phyloP scores from a whole-genome alignment of 2,113 vertebrate species.

The Hirundichthys speculiger region DNA sequence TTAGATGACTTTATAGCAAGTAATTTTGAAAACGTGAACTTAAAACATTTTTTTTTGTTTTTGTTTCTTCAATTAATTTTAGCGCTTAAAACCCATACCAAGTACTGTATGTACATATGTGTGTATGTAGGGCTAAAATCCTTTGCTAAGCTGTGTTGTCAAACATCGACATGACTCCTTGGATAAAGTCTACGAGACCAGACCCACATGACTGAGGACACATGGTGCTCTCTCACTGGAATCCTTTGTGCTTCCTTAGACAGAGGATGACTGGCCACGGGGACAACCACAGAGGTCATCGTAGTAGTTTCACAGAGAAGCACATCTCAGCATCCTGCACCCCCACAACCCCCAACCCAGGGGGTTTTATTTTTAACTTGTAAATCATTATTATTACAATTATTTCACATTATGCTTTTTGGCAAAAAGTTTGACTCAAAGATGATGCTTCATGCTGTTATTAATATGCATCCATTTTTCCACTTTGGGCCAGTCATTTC shows the following conservation, averaged over 20 bases:
- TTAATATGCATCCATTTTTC: no score
- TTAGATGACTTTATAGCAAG: no score
- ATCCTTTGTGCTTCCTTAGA: slow-evolving; percentile 29
- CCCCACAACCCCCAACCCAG: slow-evolving; percentile 1
- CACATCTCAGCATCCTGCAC: slow-evolving; percentile 41
- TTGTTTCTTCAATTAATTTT: no score
- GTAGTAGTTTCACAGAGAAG: slow-evolving; percentile 37
- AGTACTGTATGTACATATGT: neutral
- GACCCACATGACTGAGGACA: slow-evolving; percentile 57
- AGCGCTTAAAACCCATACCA: neutral
- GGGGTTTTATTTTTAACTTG: no score
- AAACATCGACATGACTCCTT: slow-evolving; percentile 26
- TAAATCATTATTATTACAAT: no score
- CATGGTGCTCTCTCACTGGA: slow-evolving; percentile 31
- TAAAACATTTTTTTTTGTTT: no score
- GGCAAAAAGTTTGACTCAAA: no score
- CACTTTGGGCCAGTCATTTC: no score
- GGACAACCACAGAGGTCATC: slow-evolving; percentile 43
- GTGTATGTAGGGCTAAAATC: neutral
- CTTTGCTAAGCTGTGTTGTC: slow-evolving; percentile 24
- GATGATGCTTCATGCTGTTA: no score
- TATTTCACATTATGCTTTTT: no score
- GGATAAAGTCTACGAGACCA: slow-evolving; percentile 23
- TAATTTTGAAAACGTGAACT: no score
- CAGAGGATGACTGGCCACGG: slow-evolving; percentile 51